A percentile compares a stretch with the other conserved stretches of the same genome.
phyloP scores from a whole-genome alignment of 2,113 vertebrate genomes.

The Sprattus sprattus region DNA sequence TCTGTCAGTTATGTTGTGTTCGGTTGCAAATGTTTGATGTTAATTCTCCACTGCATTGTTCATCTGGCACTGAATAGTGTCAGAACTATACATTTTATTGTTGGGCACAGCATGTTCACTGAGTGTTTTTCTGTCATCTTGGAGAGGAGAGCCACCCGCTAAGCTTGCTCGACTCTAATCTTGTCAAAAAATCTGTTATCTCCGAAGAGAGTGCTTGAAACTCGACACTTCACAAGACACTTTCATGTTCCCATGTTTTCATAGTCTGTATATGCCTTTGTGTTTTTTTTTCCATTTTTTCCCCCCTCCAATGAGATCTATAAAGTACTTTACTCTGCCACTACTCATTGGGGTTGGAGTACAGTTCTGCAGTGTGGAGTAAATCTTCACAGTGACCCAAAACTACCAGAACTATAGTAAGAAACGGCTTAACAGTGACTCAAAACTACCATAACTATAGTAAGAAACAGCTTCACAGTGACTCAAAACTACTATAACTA shows the following conservation, averaged over 20 bases:
- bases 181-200: constrained; percentile 13
- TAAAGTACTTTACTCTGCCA: background rate
- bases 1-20: background rate
- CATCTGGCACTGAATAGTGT: background rate
- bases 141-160: background rate
- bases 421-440: background rate
- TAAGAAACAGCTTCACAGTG: too few species aligned
- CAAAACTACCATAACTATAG: too few species aligned
- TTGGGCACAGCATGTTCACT: background rate
- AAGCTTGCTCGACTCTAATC: background rate
- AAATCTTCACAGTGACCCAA: background rate
- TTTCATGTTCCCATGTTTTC: background rate
- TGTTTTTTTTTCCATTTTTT: background rate
- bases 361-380: background rate
- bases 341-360: background rate
- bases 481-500: too few species aligned
- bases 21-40: background rate
- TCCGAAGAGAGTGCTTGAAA: background rate
- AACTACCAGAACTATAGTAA: background rate
- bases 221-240: background rate
- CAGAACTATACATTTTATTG: background rate
- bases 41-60: background rate
- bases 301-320: background rate
- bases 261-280: background rate
- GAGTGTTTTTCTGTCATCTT: constrained; percentile 6